phyloP scores from a whole-genome alignment of 92 coral and sea anemone species.

The Desmophyllum pertusum region DNA sequence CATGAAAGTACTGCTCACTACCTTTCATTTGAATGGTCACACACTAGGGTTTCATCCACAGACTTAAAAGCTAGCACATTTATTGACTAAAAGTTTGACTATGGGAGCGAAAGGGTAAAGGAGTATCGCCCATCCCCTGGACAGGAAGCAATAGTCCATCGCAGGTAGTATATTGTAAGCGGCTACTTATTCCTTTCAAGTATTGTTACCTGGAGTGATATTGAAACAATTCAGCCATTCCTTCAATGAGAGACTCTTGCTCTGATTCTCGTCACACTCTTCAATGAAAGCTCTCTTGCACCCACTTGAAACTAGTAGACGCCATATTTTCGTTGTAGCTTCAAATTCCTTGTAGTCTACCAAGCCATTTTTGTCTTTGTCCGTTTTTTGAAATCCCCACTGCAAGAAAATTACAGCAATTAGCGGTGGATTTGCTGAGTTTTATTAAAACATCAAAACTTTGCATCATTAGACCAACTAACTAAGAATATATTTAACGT shows the following conservation, averaged over 20 bases:
- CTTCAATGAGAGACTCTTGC: background rate
- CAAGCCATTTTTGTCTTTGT: constrained; percentile 7
- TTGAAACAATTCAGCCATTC: constrained; percentile 28
- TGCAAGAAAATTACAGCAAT: background rate
- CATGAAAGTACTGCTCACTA: background rate
- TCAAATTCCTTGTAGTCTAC: constrained; percentile 3
- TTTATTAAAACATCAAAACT: background rate
- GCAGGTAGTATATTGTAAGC: no score
- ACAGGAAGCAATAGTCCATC: no score
- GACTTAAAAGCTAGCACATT: no score
- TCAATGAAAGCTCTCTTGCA: constrained; percentile 11
- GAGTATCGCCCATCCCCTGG: no score
- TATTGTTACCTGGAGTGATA: background rate
- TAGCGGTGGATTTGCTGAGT: background rate
- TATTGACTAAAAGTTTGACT: no score
- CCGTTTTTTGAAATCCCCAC: constrained; percentile 3
- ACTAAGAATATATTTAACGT: no score
- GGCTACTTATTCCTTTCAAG: no score
- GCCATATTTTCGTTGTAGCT: background rate
- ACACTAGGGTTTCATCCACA: background rate
- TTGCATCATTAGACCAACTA: background rate
- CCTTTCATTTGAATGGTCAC: constrained; percentile 8
- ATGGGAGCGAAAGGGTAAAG: no score
- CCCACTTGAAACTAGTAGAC: constrained; percentile 5
- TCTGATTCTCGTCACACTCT: constrained; percentile 5